phyloP scores from a whole-genome alignment of 2,888 invertebrate species.

The Nasonia oneida region DNA sequence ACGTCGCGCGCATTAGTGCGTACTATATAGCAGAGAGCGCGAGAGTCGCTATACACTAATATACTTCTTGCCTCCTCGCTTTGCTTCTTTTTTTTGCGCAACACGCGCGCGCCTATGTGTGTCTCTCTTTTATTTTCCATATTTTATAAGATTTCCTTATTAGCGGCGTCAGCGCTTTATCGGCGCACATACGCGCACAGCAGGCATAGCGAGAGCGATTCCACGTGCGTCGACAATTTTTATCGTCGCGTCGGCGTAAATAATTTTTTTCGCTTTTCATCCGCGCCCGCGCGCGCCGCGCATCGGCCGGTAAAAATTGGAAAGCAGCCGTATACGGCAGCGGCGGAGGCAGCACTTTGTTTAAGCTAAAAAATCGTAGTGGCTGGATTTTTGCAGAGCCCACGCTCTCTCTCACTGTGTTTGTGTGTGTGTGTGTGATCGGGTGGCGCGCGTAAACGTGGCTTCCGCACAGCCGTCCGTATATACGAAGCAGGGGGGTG shows the following conservation, averaged over 20 bases:
- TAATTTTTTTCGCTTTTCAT: slow-evolving; percentile 46
- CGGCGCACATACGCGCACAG: neutral
- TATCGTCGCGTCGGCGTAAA: slow-evolving; percentile 58
- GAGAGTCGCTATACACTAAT: too few species aligned
- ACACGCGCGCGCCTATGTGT: neutral
- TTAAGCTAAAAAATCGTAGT: slow-evolving; percentile 71
- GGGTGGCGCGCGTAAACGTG: slow-evolving; percentile 55
- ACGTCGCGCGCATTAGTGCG: neutral
- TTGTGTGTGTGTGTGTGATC: slow-evolving; percentile 56
- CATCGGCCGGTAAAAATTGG: slow-evolving; percentile 44
- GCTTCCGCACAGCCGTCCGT: slow-evolving; percentile 17
- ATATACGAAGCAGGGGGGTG: slow-evolving; percentile 48
- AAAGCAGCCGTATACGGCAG: neutral
- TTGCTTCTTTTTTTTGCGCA: neutral
- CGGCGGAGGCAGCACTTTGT: slow-evolving; percentile 66
- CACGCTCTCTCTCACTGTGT: slow-evolving; percentile 29
- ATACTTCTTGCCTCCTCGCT: neutral
- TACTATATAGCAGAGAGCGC: too few species aligned
- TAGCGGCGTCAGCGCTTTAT: slow-evolving; percentile 58
- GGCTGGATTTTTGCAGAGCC: slow-evolving; percentile 59
- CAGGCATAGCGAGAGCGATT: slow-evolving; percentile 8
- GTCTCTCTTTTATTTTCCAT: slow-evolving; percentile 41
- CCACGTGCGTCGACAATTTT: slow-evolving; percentile 61
- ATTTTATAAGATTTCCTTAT: slow-evolving; percentile 60
- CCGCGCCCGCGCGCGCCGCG: neutral